Evolutionary conservation across 1,140 invertebrate genomes (phyloP), one percentile per base, ranked within the genome.

Genomic region (Drosophila kikkawai): DNA sequence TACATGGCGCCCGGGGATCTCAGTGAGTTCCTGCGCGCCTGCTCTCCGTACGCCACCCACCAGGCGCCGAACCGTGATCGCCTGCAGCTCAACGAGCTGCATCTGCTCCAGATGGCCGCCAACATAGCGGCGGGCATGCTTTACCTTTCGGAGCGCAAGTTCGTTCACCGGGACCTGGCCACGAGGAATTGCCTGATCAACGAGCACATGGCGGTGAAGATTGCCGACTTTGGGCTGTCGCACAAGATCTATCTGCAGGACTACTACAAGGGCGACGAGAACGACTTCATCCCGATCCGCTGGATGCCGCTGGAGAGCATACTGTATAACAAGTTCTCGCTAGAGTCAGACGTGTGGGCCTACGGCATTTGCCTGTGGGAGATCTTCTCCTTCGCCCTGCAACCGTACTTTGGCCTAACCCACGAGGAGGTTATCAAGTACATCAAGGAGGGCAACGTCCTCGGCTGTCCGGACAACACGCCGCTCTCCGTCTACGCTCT

Each of bases 301-400:
- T 99, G 98, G 98, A 98, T 99, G 97, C 97, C 98, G n/a, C 93
- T 98, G 36, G 98, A 98, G 91, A 97, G 97, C 92, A 98, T 99
- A 88, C 93, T 98, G 5, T 98, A 98, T 91, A 98, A 98, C 92
- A 98, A 98, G 91, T 98, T 98, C 92, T 98, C 97, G 6, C 94
- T 98, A 53, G 97, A 98, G 91, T 97, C 97, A 17, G 98, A 99
- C 93, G 97, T 98, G 4, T 99, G 98, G 98, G 97, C 97, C 26
- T 98, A 97, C 94, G 98, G 97, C 15, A 97, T 99, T 4, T 97
- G 97, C 88, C 93, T 98, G 3, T 99, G 98, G 98, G 98, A 99
- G 93, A 97, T 98, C 85, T 98, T 98, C 93, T 97, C 97, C 15
- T 98, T 98, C 93, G 97, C 97, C 19, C 93, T 98, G 65, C 97